Evolutionary conservation across 2,888 invertebrate species (phyloP).

Genomic region (Sarcophaga caerulescens): DNA sequence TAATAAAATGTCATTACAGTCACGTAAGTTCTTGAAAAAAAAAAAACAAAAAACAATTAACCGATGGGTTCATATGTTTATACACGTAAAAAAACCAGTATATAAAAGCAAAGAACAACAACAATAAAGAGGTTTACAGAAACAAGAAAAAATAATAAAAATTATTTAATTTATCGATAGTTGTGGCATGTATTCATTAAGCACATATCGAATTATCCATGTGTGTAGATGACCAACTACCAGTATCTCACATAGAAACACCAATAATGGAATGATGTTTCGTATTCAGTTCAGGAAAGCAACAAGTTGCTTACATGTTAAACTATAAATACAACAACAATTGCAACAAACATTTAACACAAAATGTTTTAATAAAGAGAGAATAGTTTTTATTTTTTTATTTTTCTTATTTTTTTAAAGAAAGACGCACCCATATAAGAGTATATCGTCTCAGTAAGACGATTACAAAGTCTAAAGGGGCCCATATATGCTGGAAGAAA

Average conservation of each 20-base stretch:
- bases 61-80: slow-evolving; percentile 28
- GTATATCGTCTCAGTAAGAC: slow-evolving; percentile 17
- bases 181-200: slow-evolving; percentile 24
- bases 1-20: slow-evolving; percentile 45
- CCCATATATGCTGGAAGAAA: slow-evolving; percentile 45
- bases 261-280: slow-evolving; percentile 44
- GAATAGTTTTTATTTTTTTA: slow-evolving; percentile 13
- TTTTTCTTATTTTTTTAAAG: neutral
- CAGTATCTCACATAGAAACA: neutral
- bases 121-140: slow-evolving; percentile 9
- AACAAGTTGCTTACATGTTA: slow-evolving; percentile 59
- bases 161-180: slow-evolving; percentile 46
- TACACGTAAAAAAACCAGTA: slow-evolving; percentile 43
- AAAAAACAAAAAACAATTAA: neutral
- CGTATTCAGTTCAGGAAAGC: slow-evolving; percentile 58
- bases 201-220: slow-evolving; percentile 1
- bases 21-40: slow-evolving; percentile 39
- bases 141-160: slow-evolving; percentile 25
- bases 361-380: slow-evolving; percentile 9
- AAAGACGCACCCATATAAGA: slow-evolving; percentile 42
- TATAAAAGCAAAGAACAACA: slow-evolving; percentile 12
- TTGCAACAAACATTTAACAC: neutral
- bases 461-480: slow-evolving; percentile 29
- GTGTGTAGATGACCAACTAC: slow-evolving; percentile 28
- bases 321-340: slow-evolving; percentile 10